Evolutionary conservation across 2,113 vertebrate genomes (phyloP).

Genomic region (Columba janthina): DNA sequence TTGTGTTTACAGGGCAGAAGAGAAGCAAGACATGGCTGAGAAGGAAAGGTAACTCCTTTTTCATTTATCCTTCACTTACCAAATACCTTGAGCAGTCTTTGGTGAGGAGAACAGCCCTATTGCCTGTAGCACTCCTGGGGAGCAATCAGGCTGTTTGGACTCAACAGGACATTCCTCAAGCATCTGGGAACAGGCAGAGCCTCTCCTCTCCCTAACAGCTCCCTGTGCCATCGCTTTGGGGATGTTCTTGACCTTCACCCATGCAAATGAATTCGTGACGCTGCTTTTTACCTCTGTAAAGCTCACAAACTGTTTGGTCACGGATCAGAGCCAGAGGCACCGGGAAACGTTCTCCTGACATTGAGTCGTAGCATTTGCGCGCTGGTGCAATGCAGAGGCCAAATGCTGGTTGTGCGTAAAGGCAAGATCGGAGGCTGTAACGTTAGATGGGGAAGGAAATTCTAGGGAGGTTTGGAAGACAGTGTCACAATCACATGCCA

Average conservation of each 20-base stretch:
- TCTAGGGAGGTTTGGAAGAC: background rate
- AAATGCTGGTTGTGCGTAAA: background rate
- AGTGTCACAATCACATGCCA: background rate
- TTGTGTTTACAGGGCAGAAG: slow-evolving; percentile 69
- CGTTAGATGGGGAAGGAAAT: background rate
- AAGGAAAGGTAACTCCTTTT: slow-evolving; percentile 46
- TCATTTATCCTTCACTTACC: background rate
- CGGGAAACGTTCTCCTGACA: background rate
- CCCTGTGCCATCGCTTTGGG: background rate
- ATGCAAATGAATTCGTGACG: background rate
- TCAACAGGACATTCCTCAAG: background rate
- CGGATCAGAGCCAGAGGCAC: background rate
- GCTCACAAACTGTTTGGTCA: rapidly evolving
- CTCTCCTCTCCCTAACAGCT: background rate
- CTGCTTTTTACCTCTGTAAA: background rate
- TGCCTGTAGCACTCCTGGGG: background rate
- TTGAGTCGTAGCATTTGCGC: background rate
- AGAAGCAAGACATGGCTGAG: slow-evolving; percentile 60
- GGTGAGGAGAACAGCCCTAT: background rate
- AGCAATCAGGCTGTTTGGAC: background rate
- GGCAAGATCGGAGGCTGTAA: background rate
- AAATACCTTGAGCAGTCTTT: rapidly evolving
- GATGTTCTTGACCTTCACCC: background rate
- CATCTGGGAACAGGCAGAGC: background rate
- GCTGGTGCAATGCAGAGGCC: background rate